Evolutionary conservation across 2,888 invertebrate genomes (phyloP).

Genomic region (Cryptus viduatorius): DNA sequence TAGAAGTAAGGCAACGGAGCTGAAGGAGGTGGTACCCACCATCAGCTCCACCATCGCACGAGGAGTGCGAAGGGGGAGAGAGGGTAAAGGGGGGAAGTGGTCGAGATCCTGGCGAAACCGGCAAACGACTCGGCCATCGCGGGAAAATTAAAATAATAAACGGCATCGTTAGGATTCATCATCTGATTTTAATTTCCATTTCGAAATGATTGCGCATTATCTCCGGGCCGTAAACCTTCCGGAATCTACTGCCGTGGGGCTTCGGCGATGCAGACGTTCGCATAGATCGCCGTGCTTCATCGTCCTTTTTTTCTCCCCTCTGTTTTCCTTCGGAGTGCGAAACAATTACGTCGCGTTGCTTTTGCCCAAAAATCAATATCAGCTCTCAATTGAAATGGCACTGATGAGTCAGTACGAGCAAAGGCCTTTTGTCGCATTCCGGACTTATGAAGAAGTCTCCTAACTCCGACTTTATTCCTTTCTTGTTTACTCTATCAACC

Average conservation of each 20-base stretch:
- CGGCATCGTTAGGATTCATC: conserved; percentile 85
- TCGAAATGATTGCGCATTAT: conserved; percentile 85
- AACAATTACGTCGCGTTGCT: not conserved
- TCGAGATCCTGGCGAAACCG: not conserved
- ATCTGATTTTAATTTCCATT: conserved; percentile 85
- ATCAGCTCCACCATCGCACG: conserved; percentile 37
- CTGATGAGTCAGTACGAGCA: too few species aligned
- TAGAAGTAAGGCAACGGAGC: conserved; percentile 68
- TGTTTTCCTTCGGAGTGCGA: not conserved
- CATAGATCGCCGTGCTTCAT: conserved; percentile 28
- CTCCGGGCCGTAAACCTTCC: conserved; percentile 81
- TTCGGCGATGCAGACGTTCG: conserved; percentile 40
- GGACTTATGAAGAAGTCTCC: too few species aligned
- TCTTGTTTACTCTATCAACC: too few species aligned
- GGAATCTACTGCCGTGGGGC: conserved; percentile 81
- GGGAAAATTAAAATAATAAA: conserved; percentile 85
- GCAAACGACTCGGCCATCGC: conserved; percentile 71
- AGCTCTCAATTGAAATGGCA: too few species aligned
- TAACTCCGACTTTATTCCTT: too few species aligned
- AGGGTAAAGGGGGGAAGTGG: conserved; percentile 1
- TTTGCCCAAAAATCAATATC: too few species aligned
- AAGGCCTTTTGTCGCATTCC: too few species aligned
- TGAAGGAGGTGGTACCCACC: conserved; percentile 67
- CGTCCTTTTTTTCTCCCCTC: not conserved
- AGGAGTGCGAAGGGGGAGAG: too few species aligned